phyloP scores from a whole-genome alignment of 2,797 vertebrate species.

The Allenopithecus nigroviridis region DNA sequence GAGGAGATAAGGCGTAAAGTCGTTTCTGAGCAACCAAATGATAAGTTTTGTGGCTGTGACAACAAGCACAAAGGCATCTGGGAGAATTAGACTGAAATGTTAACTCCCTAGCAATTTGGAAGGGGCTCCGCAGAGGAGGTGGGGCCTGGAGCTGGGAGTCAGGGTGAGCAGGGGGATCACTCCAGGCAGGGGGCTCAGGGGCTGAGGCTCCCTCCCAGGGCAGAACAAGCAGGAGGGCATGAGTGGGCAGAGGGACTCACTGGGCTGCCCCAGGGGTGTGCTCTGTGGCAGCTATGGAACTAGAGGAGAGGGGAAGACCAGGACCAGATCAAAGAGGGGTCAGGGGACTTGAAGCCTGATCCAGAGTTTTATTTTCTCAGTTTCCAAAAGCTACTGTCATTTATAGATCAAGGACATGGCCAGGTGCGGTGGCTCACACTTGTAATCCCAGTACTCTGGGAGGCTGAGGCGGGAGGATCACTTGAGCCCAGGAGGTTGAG shows the following conservation, averaged over 20 bases:
- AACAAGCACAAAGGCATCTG: neutral
- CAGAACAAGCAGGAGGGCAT: neutral
- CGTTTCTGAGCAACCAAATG: neutral
- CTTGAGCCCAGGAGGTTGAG: neutral
- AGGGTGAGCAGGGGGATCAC: neutral
- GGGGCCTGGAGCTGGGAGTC: neutral
- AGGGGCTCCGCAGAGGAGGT: neutral
- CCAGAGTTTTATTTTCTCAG: slow-evolving; percentile 31
- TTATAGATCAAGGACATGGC: slow-evolving; percentile 22
- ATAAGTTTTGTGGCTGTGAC: neutral
- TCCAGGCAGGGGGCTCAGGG: neutral
- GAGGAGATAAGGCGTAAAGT: neutral
- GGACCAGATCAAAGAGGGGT: neutral
- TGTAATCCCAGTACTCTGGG: neutral
- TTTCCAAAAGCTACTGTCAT: slow-evolving; percentile 55
- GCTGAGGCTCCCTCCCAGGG: neutral
- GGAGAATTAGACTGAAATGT: neutral
- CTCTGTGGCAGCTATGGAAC: neutral
- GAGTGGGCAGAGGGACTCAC: neutral
- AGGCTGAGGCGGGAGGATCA: neutral
- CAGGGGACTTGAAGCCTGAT: neutral
- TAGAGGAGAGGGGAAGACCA: neutral
- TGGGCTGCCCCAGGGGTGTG: neutral
- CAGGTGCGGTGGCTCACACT: neutral
- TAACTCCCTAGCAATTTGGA: neutral